Percentiles rank a stretch among this genome's conserved stretches.
These are phyloP conservation scores for Deroplatys truncata DNA, from an alignment of 2,888 invertebrate species.

Conservation along the genomic window DNA sequence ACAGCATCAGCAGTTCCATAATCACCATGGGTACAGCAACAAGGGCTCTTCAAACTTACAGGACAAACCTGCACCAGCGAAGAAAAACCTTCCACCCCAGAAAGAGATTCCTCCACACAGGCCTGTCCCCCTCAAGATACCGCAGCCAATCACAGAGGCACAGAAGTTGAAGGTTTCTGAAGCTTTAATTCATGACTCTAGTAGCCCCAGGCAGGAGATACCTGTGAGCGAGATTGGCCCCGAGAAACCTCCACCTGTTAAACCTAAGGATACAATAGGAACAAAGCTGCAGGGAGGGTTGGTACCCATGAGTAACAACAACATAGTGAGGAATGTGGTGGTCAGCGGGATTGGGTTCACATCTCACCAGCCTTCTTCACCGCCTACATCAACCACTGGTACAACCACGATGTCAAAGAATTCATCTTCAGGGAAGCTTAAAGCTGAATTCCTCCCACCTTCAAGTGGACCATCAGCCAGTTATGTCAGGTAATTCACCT, in stretches of 20 bases:
- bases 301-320: conserved; percentile 12
- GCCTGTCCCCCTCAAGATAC: background rate
- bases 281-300: background rate
- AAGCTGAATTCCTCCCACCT: conserved; percentile 46
- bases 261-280: background rate
- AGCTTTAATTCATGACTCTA: background rate
- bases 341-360: conserved; percentile 57
- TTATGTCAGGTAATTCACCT: conserved; percentile 41
- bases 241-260: background rate
- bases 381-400: background rate
- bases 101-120: background rate
- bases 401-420: background rate
- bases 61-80: background rate
- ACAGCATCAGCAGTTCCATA: conserved; percentile 44
- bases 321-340: conserved; percentile 55
- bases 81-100: background rate
- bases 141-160: background rate
- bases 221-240: background rate
- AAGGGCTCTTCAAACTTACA: background rate
- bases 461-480: conserved; percentile 43
- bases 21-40: conserved; percentile 4
- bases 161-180: background rate
- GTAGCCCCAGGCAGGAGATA: background rate
- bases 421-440: conserved; percentile 38
- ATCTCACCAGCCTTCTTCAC: background rate